phyloP scores from a whole-genome alignment of 2,113 vertebrate species.

The Hiodon alosoides region DNA sequence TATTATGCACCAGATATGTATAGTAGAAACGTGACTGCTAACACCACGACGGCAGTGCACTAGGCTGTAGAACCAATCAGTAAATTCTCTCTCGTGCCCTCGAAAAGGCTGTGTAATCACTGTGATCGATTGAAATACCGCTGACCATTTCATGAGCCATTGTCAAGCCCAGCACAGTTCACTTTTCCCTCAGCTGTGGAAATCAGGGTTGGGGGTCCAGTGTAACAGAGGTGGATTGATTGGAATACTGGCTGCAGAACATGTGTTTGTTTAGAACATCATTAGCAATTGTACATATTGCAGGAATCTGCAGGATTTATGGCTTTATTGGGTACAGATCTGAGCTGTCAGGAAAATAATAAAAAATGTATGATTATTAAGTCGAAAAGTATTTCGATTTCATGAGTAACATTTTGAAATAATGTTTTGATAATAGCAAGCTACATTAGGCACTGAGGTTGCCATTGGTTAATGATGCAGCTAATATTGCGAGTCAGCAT shows the following conservation, averaged over 20 bases:
- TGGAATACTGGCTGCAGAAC: slow-evolving; percentile 25
- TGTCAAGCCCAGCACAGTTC: slow-evolving; percentile 39
- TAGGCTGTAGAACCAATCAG: not conserved
- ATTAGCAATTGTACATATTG: slow-evolving; percentile 29
- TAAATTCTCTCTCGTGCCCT: slow-evolving; percentile 20
- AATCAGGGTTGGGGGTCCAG: slow-evolving; percentile 9
- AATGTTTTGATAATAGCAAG: too few species aligned
- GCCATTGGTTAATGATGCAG: too few species aligned
- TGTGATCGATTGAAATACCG: slow-evolving; percentile 37
- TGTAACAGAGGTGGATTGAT: slow-evolving; percentile 30
- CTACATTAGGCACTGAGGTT: too few species aligned
- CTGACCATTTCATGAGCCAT: slow-evolving; percentile 37
- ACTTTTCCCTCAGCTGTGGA: slow-evolving; percentile 30
- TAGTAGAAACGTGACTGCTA: not conserved
- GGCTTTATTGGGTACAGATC: not conserved
- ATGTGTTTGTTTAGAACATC: slow-evolving; percentile 34
- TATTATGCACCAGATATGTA: too few species aligned
- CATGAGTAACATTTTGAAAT: too few species aligned
- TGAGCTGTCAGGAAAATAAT: not conserved
- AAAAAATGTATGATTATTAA: too few species aligned
- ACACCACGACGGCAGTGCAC: not conserved
- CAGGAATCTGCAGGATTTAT: slow-evolving; percentile 19
- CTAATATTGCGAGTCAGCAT: too few species aligned
- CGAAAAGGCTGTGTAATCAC: slow-evolving; percentile 37
- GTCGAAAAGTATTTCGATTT: too few species aligned